Evolutionary conservation across 2,113 vertebrate species (phyloP).

Genomic region (Anarhynchus alexandrinus): DNA sequence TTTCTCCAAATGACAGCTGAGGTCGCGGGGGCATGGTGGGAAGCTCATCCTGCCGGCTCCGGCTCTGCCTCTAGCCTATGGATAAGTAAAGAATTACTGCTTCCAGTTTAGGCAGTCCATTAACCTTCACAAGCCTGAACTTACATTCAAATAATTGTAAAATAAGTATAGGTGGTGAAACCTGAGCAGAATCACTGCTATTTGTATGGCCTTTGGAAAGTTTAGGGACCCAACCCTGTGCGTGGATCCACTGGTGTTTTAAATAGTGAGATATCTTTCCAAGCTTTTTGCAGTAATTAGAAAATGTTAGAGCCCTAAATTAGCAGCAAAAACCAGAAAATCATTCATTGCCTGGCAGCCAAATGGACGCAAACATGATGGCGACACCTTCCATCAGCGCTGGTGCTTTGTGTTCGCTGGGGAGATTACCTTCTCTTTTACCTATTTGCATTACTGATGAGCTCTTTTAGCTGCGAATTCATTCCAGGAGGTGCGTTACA

Average conservation of each 20-base stretch:
- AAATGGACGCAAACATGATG: not conserved
- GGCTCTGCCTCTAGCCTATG: constrained; percentile 11
- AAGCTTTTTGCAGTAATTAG: not conserved
- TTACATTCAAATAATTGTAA: constrained; percentile 63
- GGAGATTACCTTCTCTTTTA: not conserved
- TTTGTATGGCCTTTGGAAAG: constrained; percentile 50
- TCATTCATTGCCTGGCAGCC: not conserved
- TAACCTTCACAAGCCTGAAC: constrained; percentile 71
- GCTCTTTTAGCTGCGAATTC: not conserved
- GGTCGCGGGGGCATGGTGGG: constrained; percentile 4
- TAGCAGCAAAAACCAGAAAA: not conserved
- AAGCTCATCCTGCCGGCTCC: not conserved
- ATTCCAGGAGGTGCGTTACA: not conserved
- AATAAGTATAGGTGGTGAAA: constrained; percentile 59
- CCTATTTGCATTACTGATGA: not conserved
- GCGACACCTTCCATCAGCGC: not conserved
- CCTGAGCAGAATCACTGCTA: constrained; percentile 41
- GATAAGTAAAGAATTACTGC: constrained; percentile 60
- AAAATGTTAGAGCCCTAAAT: not conserved
- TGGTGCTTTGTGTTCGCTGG: not conserved
- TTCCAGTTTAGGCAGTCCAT: constrained; percentile 67
- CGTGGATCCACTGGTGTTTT: not conserved
- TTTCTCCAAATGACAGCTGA: constrained; percentile 60
- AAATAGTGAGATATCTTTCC: not conserved
- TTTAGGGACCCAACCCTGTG: not conserved